Evolutionary conservation across 2,797 vertebrate genomes (phyloP).

Genomic region (Lagorchestes hirsutus): DNA sequence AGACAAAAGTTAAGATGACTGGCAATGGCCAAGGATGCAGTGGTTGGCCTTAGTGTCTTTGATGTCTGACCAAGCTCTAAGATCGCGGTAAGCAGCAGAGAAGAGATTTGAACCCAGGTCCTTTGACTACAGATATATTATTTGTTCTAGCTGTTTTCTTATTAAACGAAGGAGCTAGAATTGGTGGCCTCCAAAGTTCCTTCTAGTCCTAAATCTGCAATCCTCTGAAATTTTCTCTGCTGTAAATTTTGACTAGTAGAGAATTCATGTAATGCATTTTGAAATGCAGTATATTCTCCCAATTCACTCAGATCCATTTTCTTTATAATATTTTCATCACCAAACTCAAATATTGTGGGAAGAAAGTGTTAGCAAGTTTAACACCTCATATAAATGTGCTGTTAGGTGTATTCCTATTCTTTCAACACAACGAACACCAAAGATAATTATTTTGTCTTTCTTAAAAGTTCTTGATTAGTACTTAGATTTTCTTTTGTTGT

Average conservation of each 20-base stretch:
- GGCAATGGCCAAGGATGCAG: neutral
- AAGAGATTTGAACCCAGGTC: neutral
- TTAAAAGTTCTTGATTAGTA: neutral
- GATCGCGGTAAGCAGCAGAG: too few species aligned
- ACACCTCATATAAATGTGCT: neutral
- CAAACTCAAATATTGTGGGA: neutral
- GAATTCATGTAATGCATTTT: neutral
- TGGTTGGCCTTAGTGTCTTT: neutral
- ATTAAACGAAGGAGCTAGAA: neutral
- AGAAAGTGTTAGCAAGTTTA: neutral
- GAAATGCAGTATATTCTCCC: conserved; percentile 17
- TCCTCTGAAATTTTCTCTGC: conserved; percentile 31
- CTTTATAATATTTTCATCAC: neutral
- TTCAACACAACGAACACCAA: neutral
- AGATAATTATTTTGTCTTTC: neutral
- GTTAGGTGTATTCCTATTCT: neutral
- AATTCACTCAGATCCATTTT: neutral
- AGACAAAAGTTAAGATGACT: neutral
- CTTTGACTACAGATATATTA: neutral
- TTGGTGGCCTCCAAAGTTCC: neutral
- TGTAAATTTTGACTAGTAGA: neutral
- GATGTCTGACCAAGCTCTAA: neutral
- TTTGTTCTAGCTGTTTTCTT: neutral
- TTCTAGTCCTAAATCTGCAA: conserved; percentile 17
- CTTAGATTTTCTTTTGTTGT: neutral